Conservation (phyloP, 2,797 vertebrate species). For the Petrocephalus sullivani region DNA sequence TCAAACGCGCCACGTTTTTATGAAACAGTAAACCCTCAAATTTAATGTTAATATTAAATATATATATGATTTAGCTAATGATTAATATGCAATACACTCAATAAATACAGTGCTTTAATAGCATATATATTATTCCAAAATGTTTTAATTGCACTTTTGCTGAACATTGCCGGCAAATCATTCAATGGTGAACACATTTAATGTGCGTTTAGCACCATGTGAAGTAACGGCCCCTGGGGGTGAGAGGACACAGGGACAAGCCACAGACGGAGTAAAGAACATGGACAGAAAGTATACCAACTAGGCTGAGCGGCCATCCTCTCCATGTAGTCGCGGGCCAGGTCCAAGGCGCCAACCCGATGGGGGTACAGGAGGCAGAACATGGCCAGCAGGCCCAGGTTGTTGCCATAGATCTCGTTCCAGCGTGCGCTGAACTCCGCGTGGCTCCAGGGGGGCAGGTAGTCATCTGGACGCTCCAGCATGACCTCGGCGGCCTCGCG, state of each 20-base stretch:
- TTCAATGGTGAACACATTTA: background rate
- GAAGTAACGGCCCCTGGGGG: background rate
- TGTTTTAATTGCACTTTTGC: background rate
- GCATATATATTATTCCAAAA: background rate
- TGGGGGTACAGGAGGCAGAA: slow-evolving; percentile 93
- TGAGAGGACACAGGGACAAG: background rate
- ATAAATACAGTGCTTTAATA: background rate
- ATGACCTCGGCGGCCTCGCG: slow-evolving; percentile 79
- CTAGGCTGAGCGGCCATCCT: slow-evolving; percentile 98
- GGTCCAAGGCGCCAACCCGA: slow-evolving; percentile 75
- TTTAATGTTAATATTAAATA: background rate
- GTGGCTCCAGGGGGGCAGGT: slow-evolving; percentile 89
- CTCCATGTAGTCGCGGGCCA: slow-evolving; percentile 96
- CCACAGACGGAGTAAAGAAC: slow-evolving; percentile 44
- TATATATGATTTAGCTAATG: background rate
- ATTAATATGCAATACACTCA: background rate
- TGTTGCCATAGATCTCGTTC: slow-evolving; percentile 98
- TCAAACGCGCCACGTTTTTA: background rate
- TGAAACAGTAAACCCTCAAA: background rate
- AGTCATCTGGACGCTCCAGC: slow-evolving; percentile 80
- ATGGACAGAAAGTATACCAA: slow-evolving; percentile 86
- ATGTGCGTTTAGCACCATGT: background rate
- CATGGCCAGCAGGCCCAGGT: slow-evolving; percentile 90
- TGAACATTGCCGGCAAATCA: background rate
- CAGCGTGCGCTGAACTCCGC: slow-evolving; percentile 86